Conservation (phyloP, 2,888 invertebrate genomes). For the Drosophila neoperkinsi region DNA sequence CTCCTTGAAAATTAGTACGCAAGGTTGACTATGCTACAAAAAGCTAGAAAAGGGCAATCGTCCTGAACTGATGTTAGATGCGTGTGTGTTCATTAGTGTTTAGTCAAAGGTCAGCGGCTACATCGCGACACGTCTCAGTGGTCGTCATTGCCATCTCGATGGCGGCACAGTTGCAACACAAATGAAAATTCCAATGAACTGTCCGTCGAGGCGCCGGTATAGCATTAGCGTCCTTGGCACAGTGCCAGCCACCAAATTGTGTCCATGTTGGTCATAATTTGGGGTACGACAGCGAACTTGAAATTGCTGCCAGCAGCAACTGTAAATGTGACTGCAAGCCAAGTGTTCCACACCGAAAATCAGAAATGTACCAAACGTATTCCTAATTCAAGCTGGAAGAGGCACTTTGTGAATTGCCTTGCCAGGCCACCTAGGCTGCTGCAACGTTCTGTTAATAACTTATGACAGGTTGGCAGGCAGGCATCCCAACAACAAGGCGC, state of each 20-base stretch:
- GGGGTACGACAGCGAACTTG: constrained; percentile 51
- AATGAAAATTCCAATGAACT: constrained; percentile 78
- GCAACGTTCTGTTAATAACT: constrained; percentile 73
- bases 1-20: constrained; percentile 29
- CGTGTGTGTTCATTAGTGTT: constrained; percentile 50
- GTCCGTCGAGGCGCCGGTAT: constrained; percentile 57
- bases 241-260: constrained; percentile 69
- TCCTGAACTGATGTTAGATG: constrained; percentile 28
- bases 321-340: constrained; percentile 31
- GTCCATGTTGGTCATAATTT: constrained; percentile 76
- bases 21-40: constrained; percentile 34
- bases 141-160: constrained; percentile 66
- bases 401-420: constrained; percentile 67
- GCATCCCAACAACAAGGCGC: constrained; percentile 11
- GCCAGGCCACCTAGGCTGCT: constrained; percentile 32
- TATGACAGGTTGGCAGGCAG: constrained; percentile 62
- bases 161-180: constrained; percentile 75
- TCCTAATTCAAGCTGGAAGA: neutral
- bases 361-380: neutral
- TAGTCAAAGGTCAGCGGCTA: constrained; percentile 56
- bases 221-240: constrained; percentile 67
- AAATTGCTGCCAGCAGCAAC: constrained; percentile 40
- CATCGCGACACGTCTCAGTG: constrained; percentile 17
- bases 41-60: constrained; percentile 1
- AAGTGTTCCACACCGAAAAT: neutral